A percentile compares a stretch with the other conserved stretches of the same genome.
These are phyloP conservation scores for Zootermopsis nevadensis DNA, from an alignment of 2,888 invertebrate genomes.

Conservation along the genomic window DNA sequence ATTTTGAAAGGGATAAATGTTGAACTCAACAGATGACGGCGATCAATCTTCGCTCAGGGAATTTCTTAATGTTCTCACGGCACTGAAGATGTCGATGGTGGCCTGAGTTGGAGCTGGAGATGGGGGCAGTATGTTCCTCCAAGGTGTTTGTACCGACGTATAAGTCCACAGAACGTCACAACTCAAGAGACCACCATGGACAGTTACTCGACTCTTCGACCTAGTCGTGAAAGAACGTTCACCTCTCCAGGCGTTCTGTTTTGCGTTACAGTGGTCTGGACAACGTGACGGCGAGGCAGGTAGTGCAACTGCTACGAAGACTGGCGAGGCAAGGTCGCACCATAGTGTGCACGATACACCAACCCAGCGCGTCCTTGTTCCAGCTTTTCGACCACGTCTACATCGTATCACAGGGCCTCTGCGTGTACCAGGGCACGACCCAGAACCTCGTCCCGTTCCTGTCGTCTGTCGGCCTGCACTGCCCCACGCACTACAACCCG, in stretches of 20 bases:
- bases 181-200: no score
- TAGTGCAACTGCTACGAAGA: conserved; percentile 69
- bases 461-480: conserved; percentile 67
- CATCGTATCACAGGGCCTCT: conserved; percentile 72
- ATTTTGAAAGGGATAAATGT: no score
- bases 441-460: conserved; percentile 71
- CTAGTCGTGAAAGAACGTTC: no score
- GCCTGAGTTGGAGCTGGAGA: no score
- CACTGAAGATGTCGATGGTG: no score
- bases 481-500: conserved; percentile 76
- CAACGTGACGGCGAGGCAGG: conserved; percentile 73
- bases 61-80: no score
- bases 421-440: conserved; percentile 75
- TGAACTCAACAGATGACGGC: no score
- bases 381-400: conserved; percentile 75
- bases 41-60: no score
- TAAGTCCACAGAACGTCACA: no score
- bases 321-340: conserved; percentile 74
- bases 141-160: no score
- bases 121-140: no score
- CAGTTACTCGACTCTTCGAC: no score
- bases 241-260: not conserved
- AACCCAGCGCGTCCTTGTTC: conserved; percentile 75
- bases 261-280: conserved; percentile 69
- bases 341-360: conserved; percentile 78